Base-by-base conservation (phyloP, 2,797 vertebrate species). In the Prunella strophiata region DNA sequence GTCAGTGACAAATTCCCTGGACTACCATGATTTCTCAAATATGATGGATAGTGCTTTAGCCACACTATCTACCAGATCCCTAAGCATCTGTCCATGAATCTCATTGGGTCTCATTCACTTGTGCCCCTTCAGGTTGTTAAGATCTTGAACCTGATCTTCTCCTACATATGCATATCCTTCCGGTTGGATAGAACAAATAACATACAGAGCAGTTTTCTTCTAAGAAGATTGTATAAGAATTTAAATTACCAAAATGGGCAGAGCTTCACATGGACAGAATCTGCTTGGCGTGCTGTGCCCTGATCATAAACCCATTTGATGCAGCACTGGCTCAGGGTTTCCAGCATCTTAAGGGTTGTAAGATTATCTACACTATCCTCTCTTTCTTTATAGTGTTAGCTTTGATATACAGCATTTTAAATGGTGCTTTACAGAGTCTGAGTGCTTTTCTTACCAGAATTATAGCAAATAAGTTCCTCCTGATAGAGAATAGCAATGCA, bases 81-180 rank as follows among this genome's bases (percentile, higher is more conserved):
- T 48, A 22, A n/a, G 26, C 16, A 78, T 51, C 20, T 0, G 0
- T 16, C 54, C 11, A 36, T 29, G 30, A 40, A 47, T 18, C 34
- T 73, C 34, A 25, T 14, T 7, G 14, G 30, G 4, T 66, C 16
- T 40, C 40, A 36, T 21, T 52, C 40, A 18, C 13, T 42, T 29
- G 16, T 9, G 3, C 5, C 6, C 3, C 26, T 66, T 48, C 30
- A 42, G 8, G 14, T 77, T 51, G 38, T 29, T 32, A 17, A 40
- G 5, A 54, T 47, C 34, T 59, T 18, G 30, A 59, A 59, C 4
- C 18, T 42, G 26, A 54, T 54, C 19, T 52, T 40, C 19, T 73
- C 25, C 29, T 59, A 32, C 4, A 17, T 26, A 19, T 7, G 4
- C 30, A 45, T 22, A 55, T 27, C 1, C 2, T 81, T 77, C 57